Evolutionary conservation across 2,888 invertebrate genomes (phyloP), one percentile per base, ranked within the genome.

Genomic region (Macroteleia sp.): DNA sequence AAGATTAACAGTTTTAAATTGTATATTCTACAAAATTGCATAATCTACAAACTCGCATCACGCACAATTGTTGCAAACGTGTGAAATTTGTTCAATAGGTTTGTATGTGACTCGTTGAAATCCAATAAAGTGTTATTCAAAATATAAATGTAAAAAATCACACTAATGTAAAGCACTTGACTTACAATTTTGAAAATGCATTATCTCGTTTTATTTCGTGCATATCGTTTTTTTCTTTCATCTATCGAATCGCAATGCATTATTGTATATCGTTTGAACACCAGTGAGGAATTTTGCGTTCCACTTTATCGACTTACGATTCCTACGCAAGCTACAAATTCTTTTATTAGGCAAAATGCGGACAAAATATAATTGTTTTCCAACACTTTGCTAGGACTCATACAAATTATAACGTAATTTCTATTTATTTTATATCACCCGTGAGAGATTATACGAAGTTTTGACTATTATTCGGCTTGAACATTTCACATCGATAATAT

Each of bases 21-120:
- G 46, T 66, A 36, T 73, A 73, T 66, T 73, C 73, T 73, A 73
- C 50, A 73, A 73, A 66, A 66, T 57, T 50, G 56, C 32, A 30
- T 64, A 73, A 22, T 50, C 73, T 73, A 64, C 50, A 73, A 73
- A 64, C 50, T 50, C 20, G 57, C 50, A 28, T 17, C 44, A 59
- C 57, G 64, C 73, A 52, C 36, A 57, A 22, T 57, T 20, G 34
- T 57, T 64, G 25, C 41, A 73, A 73, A 57, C 36, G 50, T 57
- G 73, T 50, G 39, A 73, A 73, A 54, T 50, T 36, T 64, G 22
- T 62, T 36, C 41, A 56, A 48, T 54, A 56, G 56, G 48, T 5
- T 50, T 25, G 36, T 34, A 30, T 56, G 61, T 19, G 32, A 17
- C n/a, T 25, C 10, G 22, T 48, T 62, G 22, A 44, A 64, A 48